Conservation (phyloP, 2,113 vertebrate species). For the Natator depressus region DNA sequence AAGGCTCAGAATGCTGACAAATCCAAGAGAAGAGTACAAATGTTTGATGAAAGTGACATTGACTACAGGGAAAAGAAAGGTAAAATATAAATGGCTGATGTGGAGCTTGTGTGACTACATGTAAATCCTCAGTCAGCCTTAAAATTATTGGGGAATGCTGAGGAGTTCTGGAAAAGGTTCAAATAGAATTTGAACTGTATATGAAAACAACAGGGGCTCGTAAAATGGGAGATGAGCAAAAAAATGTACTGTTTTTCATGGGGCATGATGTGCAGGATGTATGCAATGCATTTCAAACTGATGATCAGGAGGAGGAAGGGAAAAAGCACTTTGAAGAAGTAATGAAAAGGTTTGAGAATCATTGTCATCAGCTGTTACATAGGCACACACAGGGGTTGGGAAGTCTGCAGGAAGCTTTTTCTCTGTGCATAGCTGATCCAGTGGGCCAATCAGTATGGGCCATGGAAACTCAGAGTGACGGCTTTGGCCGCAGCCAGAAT, state of each 20-base stretch:
- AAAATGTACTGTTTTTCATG: constrained; percentile 15
- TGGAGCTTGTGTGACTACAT: neutral
- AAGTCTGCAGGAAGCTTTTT: neutral
- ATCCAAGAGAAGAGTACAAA: fast-evolving
- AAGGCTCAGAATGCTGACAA: neutral
- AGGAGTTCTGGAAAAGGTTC: constrained; percentile 46
- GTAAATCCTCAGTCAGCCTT: constrained; percentile 10
- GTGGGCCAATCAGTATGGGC: neutral
- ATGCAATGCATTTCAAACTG: neutral
- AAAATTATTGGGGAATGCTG: constrained; percentile 3
- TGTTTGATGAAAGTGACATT: fast-evolving
- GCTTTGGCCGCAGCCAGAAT: neutral
- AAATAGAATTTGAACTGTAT: constrained; percentile 16
- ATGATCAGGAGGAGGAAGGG: neutral
- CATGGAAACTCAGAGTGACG: neutral
- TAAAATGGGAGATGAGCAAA: constrained; percentile 17
- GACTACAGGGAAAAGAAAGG: neutral
- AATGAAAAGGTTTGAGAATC: neutral
- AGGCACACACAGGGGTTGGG: neutral
- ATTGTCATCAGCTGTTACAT: neutral
- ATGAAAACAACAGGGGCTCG: constrained; percentile 1
- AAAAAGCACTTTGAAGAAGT: neutral
- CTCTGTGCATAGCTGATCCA: neutral
- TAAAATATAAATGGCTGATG: neutral
- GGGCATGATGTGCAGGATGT: neutral